Evolutionary conservation across 2,888 invertebrate genomes (phyloP).

Genomic region (Podabrus alpinus): DNA sequence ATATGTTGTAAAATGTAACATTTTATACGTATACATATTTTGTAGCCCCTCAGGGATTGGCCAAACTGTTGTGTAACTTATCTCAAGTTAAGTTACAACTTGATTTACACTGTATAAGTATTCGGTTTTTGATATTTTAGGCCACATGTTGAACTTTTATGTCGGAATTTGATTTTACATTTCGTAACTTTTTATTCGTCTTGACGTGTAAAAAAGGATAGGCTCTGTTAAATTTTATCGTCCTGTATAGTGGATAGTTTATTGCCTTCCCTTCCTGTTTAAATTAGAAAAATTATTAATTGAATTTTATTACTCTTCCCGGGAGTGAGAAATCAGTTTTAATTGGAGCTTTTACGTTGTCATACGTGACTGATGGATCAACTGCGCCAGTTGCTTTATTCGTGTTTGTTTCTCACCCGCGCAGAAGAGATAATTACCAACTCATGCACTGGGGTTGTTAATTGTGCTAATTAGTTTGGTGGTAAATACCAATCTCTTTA

Average conservation of each 20-base stretch:
- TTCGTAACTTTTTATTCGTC: not conserved
- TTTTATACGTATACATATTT: not conserved
- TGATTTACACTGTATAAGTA: not conserved
- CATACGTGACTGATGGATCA: not conserved
- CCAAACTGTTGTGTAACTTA: constrained; percentile 4
- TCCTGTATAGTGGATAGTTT: not conserved
- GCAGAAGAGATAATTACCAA: no score
- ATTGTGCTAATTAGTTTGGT: not conserved
- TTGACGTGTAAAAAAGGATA: no score
- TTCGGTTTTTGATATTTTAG: not conserved
- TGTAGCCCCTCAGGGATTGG: not conserved
- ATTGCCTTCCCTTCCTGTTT: not conserved
- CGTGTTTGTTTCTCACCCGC: not conserved
- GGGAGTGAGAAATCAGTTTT: not conserved
- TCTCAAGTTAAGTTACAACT: not conserved
- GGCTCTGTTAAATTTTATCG: not conserved
- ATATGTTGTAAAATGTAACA: not conserved
- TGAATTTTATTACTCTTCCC: not conserved
- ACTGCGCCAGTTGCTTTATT: not conserved
- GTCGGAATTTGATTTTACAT: not conserved
- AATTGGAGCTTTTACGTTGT: not conserved
- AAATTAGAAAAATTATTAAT: not conserved
- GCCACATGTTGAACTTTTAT: not conserved
- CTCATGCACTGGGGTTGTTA: not conserved
- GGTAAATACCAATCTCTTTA: not conserved